Evolutionary conservation across 1,140 invertebrate species (phyloP), one percentile per base, ranked within the genome.

Genomic region (Odontomachus brunneus): DNA sequence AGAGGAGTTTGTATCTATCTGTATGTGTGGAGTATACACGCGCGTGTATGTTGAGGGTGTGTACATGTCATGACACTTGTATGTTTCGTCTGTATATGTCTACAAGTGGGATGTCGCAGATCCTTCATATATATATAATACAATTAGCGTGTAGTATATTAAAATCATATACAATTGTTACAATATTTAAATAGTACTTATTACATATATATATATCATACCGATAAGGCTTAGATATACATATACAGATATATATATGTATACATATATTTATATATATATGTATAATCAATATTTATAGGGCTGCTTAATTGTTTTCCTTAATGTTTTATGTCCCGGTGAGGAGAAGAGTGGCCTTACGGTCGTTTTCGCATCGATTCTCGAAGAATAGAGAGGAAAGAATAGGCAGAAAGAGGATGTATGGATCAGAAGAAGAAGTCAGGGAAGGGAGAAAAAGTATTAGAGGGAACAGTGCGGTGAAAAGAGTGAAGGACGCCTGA

Each of bases 81-180:
- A 29, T 66, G 63, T 57, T 69, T 57, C 19, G 85, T 73, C 72
- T 83, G 63, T 82, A 57, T 85, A 90, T 86, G 82, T 91, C 92
- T 93, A 93, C 90, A 94, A 93, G 93, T 94, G 93, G 93, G 93
- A 93, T 91, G 93, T 94, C 92, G 92, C 93, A 94, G 92, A 94
- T 94, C 91, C 92, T 93, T 93, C 91, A 93, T 93, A 93, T 93
- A 92, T 92, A 94, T 94, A 94, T 94, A 93, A 93, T 94, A 94
- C 93, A 94, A 93, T 94, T 93, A 94, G 93, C 92, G 91, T 94
- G 91, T 94, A 94, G 91, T 94, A 94, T 91, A 94, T 91, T 94
- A 94, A 94, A 94, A 94, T 94, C 93, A 94, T 94, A 94, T 94
- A 94, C 93, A 94, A 94, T 94, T 94, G 92, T 94, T 94, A 94